These are phyloP conservation scores for Branchellion lobata DNA, from an alignment of 2,888 invertebrate species.

Conservation along the genomic window DNA sequence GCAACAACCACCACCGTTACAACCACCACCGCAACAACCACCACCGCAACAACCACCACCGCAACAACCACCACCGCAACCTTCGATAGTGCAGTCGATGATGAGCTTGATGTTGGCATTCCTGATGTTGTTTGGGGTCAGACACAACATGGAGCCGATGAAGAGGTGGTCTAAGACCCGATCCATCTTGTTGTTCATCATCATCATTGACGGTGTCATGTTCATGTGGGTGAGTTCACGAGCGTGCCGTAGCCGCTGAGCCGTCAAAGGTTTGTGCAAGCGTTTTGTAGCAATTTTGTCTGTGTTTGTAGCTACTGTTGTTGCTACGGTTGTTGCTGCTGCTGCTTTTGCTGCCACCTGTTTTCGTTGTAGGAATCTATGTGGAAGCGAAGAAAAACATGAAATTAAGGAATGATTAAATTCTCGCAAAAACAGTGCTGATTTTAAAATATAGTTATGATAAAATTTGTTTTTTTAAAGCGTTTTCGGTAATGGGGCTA, in stretches of 20 bases:
- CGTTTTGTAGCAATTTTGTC: slow-evolving; percentile 10
- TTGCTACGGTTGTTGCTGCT: too few species aligned
- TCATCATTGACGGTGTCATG: not conserved
- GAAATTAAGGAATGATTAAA: too few species aligned
- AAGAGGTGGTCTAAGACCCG: slow-evolving; percentile 74
- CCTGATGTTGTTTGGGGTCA: slow-evolving; percentile 71
- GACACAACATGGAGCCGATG: slow-evolving; percentile 77
- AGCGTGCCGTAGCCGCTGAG: not conserved
- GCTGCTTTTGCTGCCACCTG: not conserved
- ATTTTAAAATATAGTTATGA: too few species aligned
- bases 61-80: too few species aligned
- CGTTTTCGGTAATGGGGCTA: too few species aligned
- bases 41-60: too few species aligned
- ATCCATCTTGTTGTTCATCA: slow-evolving; percentile 61
- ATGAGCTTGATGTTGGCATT: slow-evolving; percentile 74
- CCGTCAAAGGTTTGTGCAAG: not conserved
- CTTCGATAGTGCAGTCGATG: slow-evolving; percentile 79
- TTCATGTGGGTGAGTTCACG: too few species aligned
- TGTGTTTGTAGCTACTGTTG: not conserved
- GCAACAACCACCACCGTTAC: too few species aligned
- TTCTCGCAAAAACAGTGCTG: too few species aligned
- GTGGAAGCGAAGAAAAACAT: not conserved
- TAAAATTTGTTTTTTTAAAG: too few species aligned
- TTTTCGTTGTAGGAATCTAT: not conserved
- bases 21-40: too few species aligned